Evolutionary conservation across 2,113 vertebrate genomes (phyloP).

Genomic region (Chelonoidis abingdonii): DNA sequence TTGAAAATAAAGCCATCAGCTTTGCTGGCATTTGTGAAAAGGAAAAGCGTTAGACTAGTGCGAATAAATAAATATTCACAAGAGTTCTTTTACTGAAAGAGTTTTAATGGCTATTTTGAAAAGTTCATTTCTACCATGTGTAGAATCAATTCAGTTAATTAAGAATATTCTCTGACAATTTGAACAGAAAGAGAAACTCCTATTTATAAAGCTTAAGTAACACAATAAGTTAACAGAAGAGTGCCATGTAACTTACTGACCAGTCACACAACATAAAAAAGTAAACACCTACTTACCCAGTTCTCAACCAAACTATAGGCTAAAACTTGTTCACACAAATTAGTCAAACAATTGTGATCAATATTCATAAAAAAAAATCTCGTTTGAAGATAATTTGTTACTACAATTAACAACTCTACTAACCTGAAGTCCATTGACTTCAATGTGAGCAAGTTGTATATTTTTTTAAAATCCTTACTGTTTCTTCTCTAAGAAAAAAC

Average conservation of each 20-base stretch:
- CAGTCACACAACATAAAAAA: not conserved
- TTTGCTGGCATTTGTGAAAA: constrained; percentile 65
- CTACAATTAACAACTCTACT: not conserved
- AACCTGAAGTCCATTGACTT: constrained; percentile 37
- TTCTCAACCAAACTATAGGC: not conserved
- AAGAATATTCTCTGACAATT: constrained; percentile 55
- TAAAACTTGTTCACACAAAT: not conserved
- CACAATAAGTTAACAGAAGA: not conserved
- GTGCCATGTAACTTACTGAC: not conserved
- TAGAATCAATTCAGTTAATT: constrained; percentile 48
- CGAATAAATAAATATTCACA: constrained; percentile 55
- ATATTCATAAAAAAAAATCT: not conserved
- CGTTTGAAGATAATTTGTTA: not conserved
- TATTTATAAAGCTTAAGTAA: constrained; percentile 24
- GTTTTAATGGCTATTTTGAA: not conserved
- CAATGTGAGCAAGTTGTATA: constrained; percentile 34
- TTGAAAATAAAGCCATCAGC: constrained; percentile 56
- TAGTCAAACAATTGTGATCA: not conserved
- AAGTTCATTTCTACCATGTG: constrained; percentile 49
- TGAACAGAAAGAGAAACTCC: constrained; percentile 40
- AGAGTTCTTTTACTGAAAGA: not conserved
- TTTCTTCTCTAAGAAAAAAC: constrained; percentile 45
- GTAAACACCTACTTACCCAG: not conserved
- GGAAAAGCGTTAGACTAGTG: constrained; percentile 67
- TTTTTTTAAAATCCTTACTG: constrained; percentile 43